Evolutionary conservation across 2,113 vertebrate species (phyloP).

Genomic region (Zeus faber): DNA sequence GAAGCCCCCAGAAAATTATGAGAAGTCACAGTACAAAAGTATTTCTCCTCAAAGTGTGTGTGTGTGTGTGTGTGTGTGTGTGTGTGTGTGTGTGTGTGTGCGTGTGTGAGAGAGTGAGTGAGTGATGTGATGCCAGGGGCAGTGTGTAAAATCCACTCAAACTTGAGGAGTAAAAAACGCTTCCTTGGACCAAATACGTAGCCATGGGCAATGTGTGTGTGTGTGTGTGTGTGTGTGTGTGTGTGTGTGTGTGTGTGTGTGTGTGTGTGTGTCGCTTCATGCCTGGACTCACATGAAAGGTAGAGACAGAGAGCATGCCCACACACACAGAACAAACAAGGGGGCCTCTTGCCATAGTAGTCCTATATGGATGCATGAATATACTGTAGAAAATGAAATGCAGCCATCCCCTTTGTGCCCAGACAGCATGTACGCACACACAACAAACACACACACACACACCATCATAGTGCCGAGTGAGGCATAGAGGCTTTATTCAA

Average conservation of each 20-base stretch:
- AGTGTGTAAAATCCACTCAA: conserved; percentile 59
- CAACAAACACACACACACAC: neutral
- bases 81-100: conserved; percentile 20
- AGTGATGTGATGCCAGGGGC: conserved; percentile 45
- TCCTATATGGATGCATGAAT: conserved; percentile 33
- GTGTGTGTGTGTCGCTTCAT: conserved; percentile 43
- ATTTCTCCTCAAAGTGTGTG: conserved; percentile 12
- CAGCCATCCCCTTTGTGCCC: conserved; percentile 18
- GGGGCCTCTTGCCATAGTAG: conserved; percentile 37
- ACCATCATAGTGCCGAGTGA: conserved; percentile 3
- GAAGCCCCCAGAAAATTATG: neutral
- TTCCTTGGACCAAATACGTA: conserved; percentile 58
- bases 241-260: conserved; percentile 21
- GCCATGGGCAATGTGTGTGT: conserved; percentile 51
- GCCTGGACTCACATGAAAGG: conserved; percentile 65
- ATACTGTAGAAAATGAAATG: conserved; percentile 23
- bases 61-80: conserved; percentile 5
- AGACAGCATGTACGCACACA: conserved; percentile 15
- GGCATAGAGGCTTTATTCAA: conserved; percentile 7
- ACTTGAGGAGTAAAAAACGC: conserved; percentile 47
- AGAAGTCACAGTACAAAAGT: neutral
- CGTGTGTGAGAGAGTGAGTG: no score
- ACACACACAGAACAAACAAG: conserved; percentile 30
- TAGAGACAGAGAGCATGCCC: conserved; percentile 32
- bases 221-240: conserved; percentile 20